Percentiles rank a stretch among this genome's conserved stretches.
phyloP scores from a whole-genome alignment of 2,113 vertebrate genomes.

The Cyphomyrus plagiostoma region DNA sequence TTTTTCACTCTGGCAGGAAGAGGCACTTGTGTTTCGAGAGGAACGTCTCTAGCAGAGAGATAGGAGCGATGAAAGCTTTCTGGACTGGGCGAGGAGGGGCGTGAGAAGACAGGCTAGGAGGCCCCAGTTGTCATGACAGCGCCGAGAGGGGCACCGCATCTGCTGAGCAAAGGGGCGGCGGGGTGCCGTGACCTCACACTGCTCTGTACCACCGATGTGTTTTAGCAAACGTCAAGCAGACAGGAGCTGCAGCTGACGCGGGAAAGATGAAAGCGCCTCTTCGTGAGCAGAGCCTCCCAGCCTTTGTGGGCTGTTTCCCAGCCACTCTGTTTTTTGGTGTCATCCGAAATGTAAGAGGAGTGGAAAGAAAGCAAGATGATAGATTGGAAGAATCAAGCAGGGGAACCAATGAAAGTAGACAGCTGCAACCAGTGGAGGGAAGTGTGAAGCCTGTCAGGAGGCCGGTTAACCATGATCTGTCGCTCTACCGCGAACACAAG shows the following conservation, averaged over 20 bases:
- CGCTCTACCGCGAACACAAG: background rate
- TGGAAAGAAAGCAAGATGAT: constrained; percentile 4
- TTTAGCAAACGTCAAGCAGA: constrained; percentile 13
- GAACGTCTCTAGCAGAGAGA: background rate
- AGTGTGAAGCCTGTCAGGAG: constrained; percentile 14
- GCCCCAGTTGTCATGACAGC: background rate
- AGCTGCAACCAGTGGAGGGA: constrained; percentile 31
- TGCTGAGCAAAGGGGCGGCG: background rate
- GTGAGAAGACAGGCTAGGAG: background rate
- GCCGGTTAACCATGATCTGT: background rate
- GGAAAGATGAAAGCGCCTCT: constrained; percentile 5
- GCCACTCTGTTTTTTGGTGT: background rate
- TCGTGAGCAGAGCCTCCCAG: background rate
- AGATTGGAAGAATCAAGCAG: background rate
- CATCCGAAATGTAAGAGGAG: background rate
- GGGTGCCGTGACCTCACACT: background rate
- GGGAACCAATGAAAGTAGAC: constrained; percentile 7
- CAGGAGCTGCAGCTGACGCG: background rate
- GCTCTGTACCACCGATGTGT: background rate
- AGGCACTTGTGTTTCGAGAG: background rate
- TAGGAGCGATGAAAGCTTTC: constrained; percentile 17
- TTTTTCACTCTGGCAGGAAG: background rate
- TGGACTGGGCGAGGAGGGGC: background rate
- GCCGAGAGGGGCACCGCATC: background rate
- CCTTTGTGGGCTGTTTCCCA: background rate